Evolutionary conservation across 2,797 vertebrate genomes (phyloP).

Genomic region (Esox lucius): DNA sequence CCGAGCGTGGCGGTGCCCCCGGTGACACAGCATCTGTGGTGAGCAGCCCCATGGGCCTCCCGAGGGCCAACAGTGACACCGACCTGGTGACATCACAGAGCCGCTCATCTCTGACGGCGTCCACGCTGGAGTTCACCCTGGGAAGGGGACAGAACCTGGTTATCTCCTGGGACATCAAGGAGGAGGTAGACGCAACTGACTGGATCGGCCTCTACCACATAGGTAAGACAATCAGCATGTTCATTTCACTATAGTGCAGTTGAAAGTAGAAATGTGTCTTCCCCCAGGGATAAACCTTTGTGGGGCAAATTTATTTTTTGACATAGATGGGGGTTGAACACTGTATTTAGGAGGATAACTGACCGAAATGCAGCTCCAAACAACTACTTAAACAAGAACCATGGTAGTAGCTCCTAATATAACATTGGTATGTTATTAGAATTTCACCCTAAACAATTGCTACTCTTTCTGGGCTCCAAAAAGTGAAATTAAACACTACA

Average conservation of each 20-base stretch:
- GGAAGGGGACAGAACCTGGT: constrained; percentile 92
- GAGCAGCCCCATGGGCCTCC: constrained; percentile 75
- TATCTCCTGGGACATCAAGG: constrained; percentile 98
- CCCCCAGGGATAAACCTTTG: neutral
- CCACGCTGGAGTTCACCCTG: constrained; percentile 89
- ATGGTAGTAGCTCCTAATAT: too few relatives aligned
- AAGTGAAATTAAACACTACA: too few relatives aligned
- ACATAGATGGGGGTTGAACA: too few relatives aligned
- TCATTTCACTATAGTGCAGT: neutral
- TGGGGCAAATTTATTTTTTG: too few relatives aligned
- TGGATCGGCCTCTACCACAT: constrained; percentile 99
- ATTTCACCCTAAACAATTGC: too few relatives aligned
- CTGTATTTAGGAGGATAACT: too few relatives aligned
- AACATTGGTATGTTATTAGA: too few relatives aligned
- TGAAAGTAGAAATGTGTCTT: neutral
- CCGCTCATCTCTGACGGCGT: constrained; percentile 92
- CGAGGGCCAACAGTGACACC: constrained; percentile 93
- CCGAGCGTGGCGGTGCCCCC: constrained; percentile 75
- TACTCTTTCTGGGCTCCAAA: too few relatives aligned
- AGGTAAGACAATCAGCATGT: constrained; percentile 73
- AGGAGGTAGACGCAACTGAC: constrained; percentile 96
- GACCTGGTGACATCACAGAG: constrained; percentile 94
- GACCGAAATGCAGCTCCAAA: too few relatives aligned
- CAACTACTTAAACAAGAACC: too few relatives aligned
- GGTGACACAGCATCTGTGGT: constrained; percentile 47